phyloP scores from a whole-genome alignment of 2,113 vertebrate genomes.

The Amphiprion ocellaris region DNA sequence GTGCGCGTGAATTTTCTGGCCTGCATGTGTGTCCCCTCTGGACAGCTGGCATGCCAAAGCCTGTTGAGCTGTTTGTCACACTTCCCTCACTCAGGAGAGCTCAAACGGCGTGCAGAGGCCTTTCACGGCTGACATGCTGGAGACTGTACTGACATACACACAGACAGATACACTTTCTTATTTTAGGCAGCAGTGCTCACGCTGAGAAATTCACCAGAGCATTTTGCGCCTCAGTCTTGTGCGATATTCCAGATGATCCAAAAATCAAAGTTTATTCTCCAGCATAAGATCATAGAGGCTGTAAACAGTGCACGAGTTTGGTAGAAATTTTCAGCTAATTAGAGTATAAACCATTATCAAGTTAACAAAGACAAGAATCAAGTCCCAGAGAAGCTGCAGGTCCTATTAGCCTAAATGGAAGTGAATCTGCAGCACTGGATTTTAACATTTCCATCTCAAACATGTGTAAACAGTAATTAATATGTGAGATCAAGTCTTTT shows the following conservation, averaged over 20 bases:
- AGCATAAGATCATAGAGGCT: neutral
- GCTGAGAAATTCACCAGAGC: slow-evolving; percentile 17
- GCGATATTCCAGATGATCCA: slow-evolving; percentile 5
- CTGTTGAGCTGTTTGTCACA: slow-evolving; percentile 82
- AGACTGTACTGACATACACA: slow-evolving; percentile 41
- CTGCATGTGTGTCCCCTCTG: slow-evolving; percentile 64
- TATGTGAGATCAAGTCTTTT: too few species aligned
- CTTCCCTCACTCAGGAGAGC: slow-evolving; percentile 74
- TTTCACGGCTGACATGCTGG: slow-evolving; percentile 60
- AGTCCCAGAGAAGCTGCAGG: too few species aligned
- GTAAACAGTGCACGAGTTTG: neutral
- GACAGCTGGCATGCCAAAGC: slow-evolving; percentile 78
- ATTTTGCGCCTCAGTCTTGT: slow-evolving; percentile 3
- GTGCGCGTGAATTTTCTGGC: slow-evolving; percentile 32
- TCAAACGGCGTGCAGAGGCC: slow-evolving; percentile 64
- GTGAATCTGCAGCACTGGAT: too few species aligned
- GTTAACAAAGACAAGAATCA: too few species aligned
- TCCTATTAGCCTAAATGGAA: too few species aligned
- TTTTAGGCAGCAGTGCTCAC: slow-evolving; percentile 6
- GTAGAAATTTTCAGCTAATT: neutral
- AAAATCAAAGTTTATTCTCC: slow-evolving; percentile 6
- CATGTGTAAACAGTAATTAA: too few species aligned
- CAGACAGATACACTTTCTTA: slow-evolving; percentile 24
- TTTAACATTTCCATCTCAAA: too few species aligned
- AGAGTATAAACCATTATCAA: too few species aligned